These are phyloP conservation scores for Suricata suricatta DNA, from an alignment of 2,113 vertebrate genomes.

Conservation along the genomic window DNA sequence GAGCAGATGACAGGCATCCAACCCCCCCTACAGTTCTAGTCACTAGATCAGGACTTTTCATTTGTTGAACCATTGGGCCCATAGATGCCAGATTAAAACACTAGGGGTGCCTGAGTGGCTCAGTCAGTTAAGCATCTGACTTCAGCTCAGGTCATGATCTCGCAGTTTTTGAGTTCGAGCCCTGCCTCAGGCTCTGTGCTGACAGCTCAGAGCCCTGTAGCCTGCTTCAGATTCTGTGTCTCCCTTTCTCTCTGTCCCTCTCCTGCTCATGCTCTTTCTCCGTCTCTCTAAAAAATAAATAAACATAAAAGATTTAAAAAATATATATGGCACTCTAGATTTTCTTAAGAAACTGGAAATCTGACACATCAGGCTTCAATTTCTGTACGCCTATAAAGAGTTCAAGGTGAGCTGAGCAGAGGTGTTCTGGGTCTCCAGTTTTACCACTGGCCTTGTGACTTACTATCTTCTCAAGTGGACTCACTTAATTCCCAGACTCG, in stretches of 20 bases:
- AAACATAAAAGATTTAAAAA: too few species aligned
- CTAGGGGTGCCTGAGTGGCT: background rate
- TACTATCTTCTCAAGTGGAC: background rate
- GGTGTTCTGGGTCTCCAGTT: background rate
- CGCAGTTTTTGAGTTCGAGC: too few species aligned
- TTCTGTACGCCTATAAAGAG: background rate
- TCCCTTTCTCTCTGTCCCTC: too few species aligned
- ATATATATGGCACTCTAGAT: background rate
- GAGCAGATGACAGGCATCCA: background rate
- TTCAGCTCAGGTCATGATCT: too few species aligned
- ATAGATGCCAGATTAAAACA: background rate
- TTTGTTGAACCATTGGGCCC: conserved; percentile 30
- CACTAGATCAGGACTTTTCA: background rate
- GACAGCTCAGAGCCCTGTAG: too few species aligned
- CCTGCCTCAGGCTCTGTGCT: too few species aligned
- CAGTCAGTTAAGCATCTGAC: too few species aligned
- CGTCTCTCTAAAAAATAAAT: too few species aligned
- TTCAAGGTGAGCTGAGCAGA: background rate
- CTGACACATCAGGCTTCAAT: background rate
- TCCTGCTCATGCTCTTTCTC: too few species aligned
- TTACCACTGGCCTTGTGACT: background rate
- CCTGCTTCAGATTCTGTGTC: too few species aligned
- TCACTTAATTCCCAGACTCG: background rate
- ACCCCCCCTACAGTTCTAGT: background rate
- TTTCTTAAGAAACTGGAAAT: conserved; percentile 34